Base-by-base conservation (phyloP, 2,797 vertebrate species). In the Valencia hispanica region DNA sequence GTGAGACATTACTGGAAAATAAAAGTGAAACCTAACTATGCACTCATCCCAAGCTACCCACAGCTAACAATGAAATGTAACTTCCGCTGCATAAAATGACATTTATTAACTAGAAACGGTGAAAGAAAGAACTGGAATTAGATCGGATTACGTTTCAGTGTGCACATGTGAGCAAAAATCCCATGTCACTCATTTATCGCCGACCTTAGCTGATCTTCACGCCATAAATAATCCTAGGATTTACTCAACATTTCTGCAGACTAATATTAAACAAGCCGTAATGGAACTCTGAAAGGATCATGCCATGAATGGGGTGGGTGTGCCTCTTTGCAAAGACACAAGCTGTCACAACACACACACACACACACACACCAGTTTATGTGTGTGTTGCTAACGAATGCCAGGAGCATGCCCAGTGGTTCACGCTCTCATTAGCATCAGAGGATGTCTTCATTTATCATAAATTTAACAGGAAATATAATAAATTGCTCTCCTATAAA, bases 171-270 rank as follows among this genome's bases (percentile, higher is more conserved):
- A 69, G 39, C 20, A 30, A 41, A 65, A 41, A 34, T 68, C 63
- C 51, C 50, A 61, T 50, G 51, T 86, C 88, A 20, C n/a, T 61
- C 74, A 59, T 66, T 79, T 75, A 85, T 79, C 71, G 78, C 51
- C 71, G 76, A 75, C 70, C 76, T 71, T 39, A 59, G 63, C 75
- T 68, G 65, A 32, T 70, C 39, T 73, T 80, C 73, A 68, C 68
- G 86, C 76, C 80, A 84, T 76, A 63, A 86, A 80, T 80, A 68
- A 80, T 76, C 79, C 83, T 34, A 73, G 84, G 83, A 86, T 91
- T 91, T 81, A 87, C 51, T 77, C 66, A 74, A 79, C 70, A 76
- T 74, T 79, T 80, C 71, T 53, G 75, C 80, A 36, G 63, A 76
- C 70, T 71, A 71, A 79, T 85, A 84, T 86, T 86, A 87, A 87